These are phyloP conservation scores for Nyctalus aviator DNA, from an alignment of 2,797 vertebrate genomes.

Conservation along the genomic window DNA sequence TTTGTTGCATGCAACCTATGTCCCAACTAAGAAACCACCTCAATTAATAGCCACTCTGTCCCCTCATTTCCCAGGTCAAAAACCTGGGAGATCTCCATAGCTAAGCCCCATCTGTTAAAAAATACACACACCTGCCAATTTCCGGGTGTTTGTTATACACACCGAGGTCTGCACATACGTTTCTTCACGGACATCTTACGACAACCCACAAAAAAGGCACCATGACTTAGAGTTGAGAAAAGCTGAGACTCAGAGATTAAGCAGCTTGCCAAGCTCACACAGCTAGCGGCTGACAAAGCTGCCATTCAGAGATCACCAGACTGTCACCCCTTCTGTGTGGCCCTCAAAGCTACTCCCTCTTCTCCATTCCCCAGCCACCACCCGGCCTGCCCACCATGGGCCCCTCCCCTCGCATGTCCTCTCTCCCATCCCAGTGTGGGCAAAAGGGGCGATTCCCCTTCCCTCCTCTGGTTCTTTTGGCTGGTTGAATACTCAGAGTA, in stretches of 20 bases:
- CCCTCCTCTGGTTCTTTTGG: not conserved
- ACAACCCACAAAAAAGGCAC: not conserved
- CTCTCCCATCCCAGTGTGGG: not conserved
- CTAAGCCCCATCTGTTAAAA: not conserved
- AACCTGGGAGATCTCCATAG: not conserved
- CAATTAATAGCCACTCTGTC: not conserved
- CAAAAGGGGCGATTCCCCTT: too few species aligned
- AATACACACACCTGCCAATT: not conserved
- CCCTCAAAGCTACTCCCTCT: not conserved
- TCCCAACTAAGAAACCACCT: not conserved
- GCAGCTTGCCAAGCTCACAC: not conserved
- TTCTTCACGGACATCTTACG: rapidly evolving
- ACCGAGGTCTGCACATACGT: rapidly evolving
- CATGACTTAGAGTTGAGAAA: not conserved
- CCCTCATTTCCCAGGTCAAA: not conserved
- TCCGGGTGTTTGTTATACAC: not conserved
- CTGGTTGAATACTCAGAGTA: not conserved
- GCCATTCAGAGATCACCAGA: too few species aligned
- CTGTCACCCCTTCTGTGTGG: not conserved
- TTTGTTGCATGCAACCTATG: too few species aligned
- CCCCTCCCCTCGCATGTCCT: not conserved
- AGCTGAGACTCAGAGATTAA: not conserved
- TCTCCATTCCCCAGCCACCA: not conserved
- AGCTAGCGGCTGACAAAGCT: not conserved
- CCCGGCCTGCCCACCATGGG: not conserved